phyloP scores from a whole-genome alignment of 2,888 invertebrate species.

The Ceramica pisi region DNA sequence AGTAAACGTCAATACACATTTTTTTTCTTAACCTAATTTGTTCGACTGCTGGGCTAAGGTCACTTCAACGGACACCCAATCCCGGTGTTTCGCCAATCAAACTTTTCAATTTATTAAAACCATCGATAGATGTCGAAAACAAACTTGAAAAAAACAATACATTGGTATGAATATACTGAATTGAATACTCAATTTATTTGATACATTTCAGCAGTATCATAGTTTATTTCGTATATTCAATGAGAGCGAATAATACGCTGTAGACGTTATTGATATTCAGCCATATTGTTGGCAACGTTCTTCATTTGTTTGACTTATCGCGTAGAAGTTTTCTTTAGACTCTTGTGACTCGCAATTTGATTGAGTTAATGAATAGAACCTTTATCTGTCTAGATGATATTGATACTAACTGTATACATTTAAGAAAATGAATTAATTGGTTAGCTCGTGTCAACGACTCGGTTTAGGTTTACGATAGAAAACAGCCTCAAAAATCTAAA shows the following conservation, averaged over 20 bases:
- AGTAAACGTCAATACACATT: no score
- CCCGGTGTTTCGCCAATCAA: background rate
- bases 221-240: constrained; percentile 45
- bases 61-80: no score
- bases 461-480: background rate
- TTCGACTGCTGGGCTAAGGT: no score
- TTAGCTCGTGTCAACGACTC: background rate
- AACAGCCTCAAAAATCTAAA: background rate
- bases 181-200: constrained; percentile 37
- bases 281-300: constrained; percentile 26
- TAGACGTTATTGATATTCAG: constrained; percentile 39
- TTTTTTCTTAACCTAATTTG: no score
- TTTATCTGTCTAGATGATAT: background rate
- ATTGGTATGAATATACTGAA: constrained; percentile 17
- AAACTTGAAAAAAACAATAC: background rate
- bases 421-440: background rate
- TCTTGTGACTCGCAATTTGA: constrained; percentile 34
- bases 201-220: constrained; percentile 30
- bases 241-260: constrained; percentile 24
- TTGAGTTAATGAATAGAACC: constrained; percentile 10
- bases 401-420: background rate
- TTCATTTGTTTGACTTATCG: constrained; percentile 40
- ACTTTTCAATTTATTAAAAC: background rate
- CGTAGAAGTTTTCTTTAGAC: constrained; percentile 21
- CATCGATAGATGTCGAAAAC: background rate